Percentiles rank a stretch among this genome's conserved stretches.
phyloP scores from a whole-genome alignment of 2,113 vertebrate species.

The Penelope pileata region DNA sequence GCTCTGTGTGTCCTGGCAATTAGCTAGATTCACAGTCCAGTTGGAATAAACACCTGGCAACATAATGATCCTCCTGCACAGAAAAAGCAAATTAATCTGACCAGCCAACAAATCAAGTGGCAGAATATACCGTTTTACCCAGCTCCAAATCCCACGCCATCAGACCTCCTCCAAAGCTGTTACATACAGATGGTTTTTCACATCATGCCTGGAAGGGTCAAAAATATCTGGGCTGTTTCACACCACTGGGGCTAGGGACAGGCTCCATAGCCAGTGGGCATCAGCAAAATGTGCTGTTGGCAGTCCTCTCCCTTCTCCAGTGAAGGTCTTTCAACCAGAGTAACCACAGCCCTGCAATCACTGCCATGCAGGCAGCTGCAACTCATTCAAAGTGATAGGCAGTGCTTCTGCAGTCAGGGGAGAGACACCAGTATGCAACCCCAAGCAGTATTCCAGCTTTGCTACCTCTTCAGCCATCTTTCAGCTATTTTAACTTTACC shows the following conservation, averaged over 20 bases:
- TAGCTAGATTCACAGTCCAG: conserved; percentile 13
- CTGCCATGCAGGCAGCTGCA: neutral
- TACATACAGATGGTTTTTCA: conserved; percentile 32
- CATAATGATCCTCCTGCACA: neutral
- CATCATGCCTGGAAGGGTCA: neutral
- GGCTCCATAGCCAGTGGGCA: neutral
- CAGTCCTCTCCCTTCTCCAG: neutral
- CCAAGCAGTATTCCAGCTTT: fast-evolving
- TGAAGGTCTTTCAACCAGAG: neutral
- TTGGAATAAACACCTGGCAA: conserved; percentile 35
- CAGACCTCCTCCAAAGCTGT: conserved; percentile 47
- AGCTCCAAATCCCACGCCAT: neutral
- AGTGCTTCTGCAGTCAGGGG: neutral
- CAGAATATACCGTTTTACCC: conserved; percentile 7
- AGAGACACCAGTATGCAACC: fast-evolving
- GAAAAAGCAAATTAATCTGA: conserved; percentile 21
- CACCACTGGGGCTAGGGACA: neutral
- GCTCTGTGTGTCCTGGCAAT: neutral
- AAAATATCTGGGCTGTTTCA: neutral
- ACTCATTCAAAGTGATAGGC: neutral
- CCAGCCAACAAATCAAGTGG: conserved; percentile 35
- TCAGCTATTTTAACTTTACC: neutral
- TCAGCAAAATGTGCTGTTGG: neutral
- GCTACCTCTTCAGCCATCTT: neutral
- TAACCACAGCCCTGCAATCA: neutral